Evolutionary conservation across 2,113 vertebrate species (phyloP).

Genomic region (Siniperca knerii): DNA sequence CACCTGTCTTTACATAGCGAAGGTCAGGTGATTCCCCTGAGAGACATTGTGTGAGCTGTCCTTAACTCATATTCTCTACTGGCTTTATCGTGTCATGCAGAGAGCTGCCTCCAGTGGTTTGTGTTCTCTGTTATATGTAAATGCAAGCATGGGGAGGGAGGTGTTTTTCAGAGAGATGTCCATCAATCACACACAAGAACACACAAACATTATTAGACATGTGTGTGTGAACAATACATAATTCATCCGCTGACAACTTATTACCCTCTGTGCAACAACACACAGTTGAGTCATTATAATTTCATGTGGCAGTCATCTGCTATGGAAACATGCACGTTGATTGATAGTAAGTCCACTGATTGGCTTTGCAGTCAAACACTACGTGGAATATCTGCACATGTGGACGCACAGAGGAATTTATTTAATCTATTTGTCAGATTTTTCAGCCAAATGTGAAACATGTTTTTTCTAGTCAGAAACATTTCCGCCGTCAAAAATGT

Average conservation of each 20-base stretch:
- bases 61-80: not conserved
- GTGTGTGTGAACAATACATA: constrained; percentile 19
- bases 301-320: constrained; percentile 14
- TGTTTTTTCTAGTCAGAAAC: not conserved
- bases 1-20: not conserved
- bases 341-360: constrained; percentile 5
- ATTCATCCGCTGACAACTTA: constrained; percentile 42
- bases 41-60: not conserved
- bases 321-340: not conserved
- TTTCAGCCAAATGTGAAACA: constrained; percentile 6
- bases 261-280: constrained; percentile 29
- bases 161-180: constrained; percentile 23
- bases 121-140: constrained; percentile 26
- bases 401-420: not conserved
- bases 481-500: constrained; percentile 2
- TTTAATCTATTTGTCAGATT: not conserved
- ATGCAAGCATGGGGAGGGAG: constrained; percentile 1
- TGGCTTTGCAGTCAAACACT: not conserved
- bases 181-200: constrained; percentile 18
- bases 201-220: constrained; percentile 21
- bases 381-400: constrained; percentile 14
- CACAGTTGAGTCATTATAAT: constrained; percentile 26
- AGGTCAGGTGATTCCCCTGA: not conserved
- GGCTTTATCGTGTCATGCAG: constrained; percentile 5
- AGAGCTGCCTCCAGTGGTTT: not conserved